A percentile compares a stretch with the other conserved stretches of the same genome.
These are phyloP conservation scores for Amazona vittata DNA, from an alignment of 2,113 vertebrate genomes.

Conservation along the genomic window DNA sequence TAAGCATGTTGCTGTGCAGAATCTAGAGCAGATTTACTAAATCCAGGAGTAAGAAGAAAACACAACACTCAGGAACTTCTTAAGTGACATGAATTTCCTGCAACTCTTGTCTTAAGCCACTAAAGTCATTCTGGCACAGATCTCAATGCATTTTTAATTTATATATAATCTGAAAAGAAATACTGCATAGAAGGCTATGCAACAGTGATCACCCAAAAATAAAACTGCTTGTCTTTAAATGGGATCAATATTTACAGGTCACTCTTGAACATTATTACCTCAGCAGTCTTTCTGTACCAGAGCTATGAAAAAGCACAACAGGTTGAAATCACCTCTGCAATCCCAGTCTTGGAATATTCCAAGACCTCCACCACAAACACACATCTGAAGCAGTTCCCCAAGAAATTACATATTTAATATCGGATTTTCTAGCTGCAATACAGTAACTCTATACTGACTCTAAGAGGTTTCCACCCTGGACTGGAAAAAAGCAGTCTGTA, in stretches of 20 bases:
- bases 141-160: background rate
- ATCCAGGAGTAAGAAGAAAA: background rate
- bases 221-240: background rate
- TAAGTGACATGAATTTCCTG: background rate
- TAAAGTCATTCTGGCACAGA: background rate
- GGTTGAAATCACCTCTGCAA: background rate
- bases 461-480: background rate
- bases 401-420: accelerated
- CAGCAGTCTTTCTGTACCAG: background rate
- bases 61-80: background rate
- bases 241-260: background rate
- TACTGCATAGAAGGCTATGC: background rate
- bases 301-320: background rate
- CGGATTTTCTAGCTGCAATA: background rate
- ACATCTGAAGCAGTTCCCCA: background rate
- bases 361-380: background rate
- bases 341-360: background rate
- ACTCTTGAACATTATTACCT: background rate
- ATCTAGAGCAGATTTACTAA: background rate
- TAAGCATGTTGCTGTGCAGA: background rate
- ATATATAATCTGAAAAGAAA: background rate
- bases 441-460: background rate
- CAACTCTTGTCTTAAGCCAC: background rate
- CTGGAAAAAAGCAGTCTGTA: background rate
- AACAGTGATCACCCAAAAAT: background rate